Base-by-base conservation (phyloP, 2,797 vertebrate genomes). In the Sylvia borin region DNA sequence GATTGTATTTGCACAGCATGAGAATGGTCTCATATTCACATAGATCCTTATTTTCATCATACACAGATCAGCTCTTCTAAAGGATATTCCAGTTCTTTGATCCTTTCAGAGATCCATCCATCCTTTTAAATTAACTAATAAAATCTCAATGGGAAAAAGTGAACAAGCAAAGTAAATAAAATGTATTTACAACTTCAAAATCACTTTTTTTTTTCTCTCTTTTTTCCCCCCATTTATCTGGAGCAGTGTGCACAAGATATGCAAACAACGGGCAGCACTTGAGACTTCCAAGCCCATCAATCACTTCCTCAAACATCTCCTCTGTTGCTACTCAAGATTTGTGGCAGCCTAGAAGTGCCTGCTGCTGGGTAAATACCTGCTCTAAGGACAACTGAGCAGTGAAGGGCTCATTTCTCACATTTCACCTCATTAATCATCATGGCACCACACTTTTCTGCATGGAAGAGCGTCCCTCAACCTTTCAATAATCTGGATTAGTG, bases 181-280 rank as follows among this genome's bases (percentile, higher is more conserved):
- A 47, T 32, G 5, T 42, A 57, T 45, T 90, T 61, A 29, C 10
- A 51, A 16, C 18, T 45, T 42, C 25, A 60, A 36, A 64, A 54
- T 40, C 16, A 1, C 3, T 24, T 38, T 38, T 70, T 48, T 25
- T 26, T 6, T 0, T 0, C 5, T 9, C 4, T 11, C 10, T 3
- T 10, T 48, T 66, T 8, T 12, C 8, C 1, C 5, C 4, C 7
- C 8, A 81, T 77, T 74, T 32, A 27, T 6, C 13, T 38, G 11
- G 4, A 60, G 9, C 31, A 67, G 2, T 20, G 34, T 9, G 5
- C 22, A 36, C 10, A 43, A 19, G 40, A 71, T 25, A 4, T 92
- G 24, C 18, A 26, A 65, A 9, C 11, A 16, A 5, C 18, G 38
- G 29, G 17, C 1, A 2, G 22, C 15, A n/a, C 16, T 47, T 85